Evolutionary conservation across 1,140 invertebrate species (phyloP).

Genomic region (Calephelis virginiensis): DNA sequence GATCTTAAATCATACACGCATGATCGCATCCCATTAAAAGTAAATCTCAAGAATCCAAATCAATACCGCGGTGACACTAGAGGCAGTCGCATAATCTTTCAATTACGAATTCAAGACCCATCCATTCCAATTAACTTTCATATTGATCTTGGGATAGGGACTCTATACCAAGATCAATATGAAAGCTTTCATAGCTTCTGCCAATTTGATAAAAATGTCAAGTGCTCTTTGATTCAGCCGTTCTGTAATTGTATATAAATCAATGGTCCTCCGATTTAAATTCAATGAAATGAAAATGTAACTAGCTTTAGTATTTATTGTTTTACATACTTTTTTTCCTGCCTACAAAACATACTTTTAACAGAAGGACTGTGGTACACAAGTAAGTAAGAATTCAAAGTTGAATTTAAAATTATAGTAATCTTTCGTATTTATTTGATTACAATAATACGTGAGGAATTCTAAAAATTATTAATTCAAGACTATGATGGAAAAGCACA

Average conservation of each 20-base stretch:
- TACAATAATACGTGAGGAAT: too few species aligned
- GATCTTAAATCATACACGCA: constrained; percentile 13
- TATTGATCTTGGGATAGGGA: constrained; percentile 44
- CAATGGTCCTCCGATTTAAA: constrained; percentile 2
- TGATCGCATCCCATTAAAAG: constrained; percentile 19
- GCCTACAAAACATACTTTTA: too few species aligned
- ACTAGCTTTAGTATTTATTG: too few species aligned
- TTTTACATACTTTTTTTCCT: too few species aligned
- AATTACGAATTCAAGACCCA: constrained; percentile 60
- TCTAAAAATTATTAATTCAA: too few species aligned
- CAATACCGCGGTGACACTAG: constrained; percentile 32
- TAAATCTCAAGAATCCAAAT: constrained; percentile 10
- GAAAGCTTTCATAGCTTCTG: constrained; percentile 28
- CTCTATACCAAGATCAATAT: not conserved
- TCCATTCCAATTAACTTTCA: constrained; percentile 57
- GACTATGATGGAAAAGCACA: too few species aligned
- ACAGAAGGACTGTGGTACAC: too few species aligned
- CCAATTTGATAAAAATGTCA: constrained; percentile 45
- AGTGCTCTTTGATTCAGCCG: constrained; percentile 26
- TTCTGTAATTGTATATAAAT: constrained; percentile 15
- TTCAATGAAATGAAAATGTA: not conserved
- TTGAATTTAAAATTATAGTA: too few species aligned
- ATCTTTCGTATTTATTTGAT: too few species aligned
- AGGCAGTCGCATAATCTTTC: constrained; percentile 49
- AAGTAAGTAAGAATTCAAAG: too few species aligned